Evolutionary conservation across 2,888 invertebrate species (phyloP).

Genomic region (Troglohyphantes excavatus): DNA sequence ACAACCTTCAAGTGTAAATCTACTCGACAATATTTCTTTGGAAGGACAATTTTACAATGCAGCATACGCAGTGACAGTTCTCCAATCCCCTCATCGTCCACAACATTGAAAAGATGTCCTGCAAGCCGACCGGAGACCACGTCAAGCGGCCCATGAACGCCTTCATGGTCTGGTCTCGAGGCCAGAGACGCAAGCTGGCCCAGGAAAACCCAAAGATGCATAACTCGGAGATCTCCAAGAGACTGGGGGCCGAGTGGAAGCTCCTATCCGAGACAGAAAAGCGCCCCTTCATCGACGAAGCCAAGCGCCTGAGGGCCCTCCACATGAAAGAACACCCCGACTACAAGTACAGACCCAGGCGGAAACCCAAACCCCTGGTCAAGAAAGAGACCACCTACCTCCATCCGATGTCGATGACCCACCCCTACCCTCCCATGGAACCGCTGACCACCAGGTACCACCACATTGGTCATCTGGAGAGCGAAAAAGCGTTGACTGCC

Average conservation of each 20-base stretch:
- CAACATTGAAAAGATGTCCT: slow-evolving; percentile 53
- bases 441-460: slow-evolving; percentile 55
- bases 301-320: slow-evolving; percentile 95
- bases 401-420: slow-evolving; percentile 38
- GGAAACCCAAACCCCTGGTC: slow-evolving; percentile 90
- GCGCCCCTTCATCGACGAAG: slow-evolving; percentile 99
- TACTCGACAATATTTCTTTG: not conserved
- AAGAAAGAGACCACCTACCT: slow-evolving; percentile 80
- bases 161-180: slow-evolving; percentile 99
- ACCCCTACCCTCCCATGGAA: slow-evolving; percentile 67
- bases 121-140: slow-evolving; percentile 86
- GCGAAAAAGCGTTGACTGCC: slow-evolving; percentile 80
- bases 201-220: slow-evolving; percentile 99
- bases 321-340: slow-evolving; percentile 97
- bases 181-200: slow-evolving; percentile 98
- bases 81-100: not conserved
- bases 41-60: not conserved
- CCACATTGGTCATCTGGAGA: slow-evolving; percentile 72
- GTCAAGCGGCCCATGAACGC: slow-evolving; percentile 99
- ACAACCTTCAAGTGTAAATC: not conserved
- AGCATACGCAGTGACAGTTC: not conserved
- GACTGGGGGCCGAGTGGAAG: slow-evolving; percentile 99
- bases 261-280: slow-evolving; percentile 96
- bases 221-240: slow-evolving; percentile 98
- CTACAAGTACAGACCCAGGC: slow-evolving; percentile 91